Percentiles rank a stretch among this genome's conserved stretches.
Evolutionary conservation across 30 jellyfish, hydroid and myxozoan species (phyloP).

Genomic region (Rhopilema esculentum): DNA sequence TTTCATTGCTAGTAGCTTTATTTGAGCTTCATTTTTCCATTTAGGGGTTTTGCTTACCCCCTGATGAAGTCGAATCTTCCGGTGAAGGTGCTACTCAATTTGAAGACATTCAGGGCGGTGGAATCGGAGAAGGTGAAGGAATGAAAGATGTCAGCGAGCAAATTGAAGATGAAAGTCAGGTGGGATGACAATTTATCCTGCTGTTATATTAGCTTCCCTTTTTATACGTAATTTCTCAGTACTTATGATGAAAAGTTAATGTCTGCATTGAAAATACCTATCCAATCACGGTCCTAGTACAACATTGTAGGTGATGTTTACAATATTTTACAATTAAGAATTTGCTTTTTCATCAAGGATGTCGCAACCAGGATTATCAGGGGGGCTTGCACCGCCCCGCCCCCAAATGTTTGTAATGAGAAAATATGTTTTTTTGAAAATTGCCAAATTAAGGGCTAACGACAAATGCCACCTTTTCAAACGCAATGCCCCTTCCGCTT

Average conservation of each 20-base stretch:
- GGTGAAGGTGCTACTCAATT: constrained; percentile 98
- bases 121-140: constrained; percentile 98
- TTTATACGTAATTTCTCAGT: neutral
- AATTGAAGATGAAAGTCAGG: constrained; percentile 97
- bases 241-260: too few species aligned
- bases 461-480: too few species aligned
- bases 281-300: too few species aligned
- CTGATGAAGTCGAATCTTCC: constrained; percentile 75
- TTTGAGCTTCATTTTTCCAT: neutral
- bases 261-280: too few species aligned
- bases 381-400: too few species aligned
- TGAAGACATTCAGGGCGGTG: constrained; percentile 94
- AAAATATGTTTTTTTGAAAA: neutral
- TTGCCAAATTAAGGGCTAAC: neutral
- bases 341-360: too few species aligned
- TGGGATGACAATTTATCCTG: neutral
- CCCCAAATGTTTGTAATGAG: too few species aligned
- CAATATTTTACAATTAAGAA: too few species aligned
- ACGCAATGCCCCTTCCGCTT: too few species aligned
- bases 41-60: constrained; percentile 97
- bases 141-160: constrained; percentile 96
- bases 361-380: too few species aligned
- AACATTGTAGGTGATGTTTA: too few species aligned
- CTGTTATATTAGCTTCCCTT: neutral
- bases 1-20: too few species aligned